Conservation (phyloP, 1,140 invertebrate species). For the Leptonema lineaticorne region DNA sequence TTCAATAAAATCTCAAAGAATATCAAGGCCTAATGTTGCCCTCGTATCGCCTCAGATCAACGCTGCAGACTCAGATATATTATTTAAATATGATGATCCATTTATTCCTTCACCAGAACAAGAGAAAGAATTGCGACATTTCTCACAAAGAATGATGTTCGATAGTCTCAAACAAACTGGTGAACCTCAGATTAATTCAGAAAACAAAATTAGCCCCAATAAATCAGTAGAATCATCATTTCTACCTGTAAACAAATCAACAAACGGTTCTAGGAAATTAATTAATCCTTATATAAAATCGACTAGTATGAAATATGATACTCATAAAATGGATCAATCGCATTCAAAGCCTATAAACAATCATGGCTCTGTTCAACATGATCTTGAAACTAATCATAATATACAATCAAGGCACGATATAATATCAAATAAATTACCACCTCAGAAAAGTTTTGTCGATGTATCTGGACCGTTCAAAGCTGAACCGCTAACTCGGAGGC, state of each 20-base stretch:
- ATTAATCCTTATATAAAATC: conserved; percentile 24
- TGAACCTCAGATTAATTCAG: conserved; percentile 16
- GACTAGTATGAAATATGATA: conserved; percentile 17
- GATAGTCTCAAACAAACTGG: conserved; percentile 23
- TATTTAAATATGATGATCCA: conserved; percentile 67
- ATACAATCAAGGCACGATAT: neutral
- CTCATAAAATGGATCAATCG: conserved; percentile 13
- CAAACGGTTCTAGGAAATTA: conserved; percentile 9
- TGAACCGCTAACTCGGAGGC: conserved; percentile 1
- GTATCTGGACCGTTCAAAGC: neutral
- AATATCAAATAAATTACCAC: neutral
- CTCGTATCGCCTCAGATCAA: conserved; percentile 65
- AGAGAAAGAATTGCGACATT: conserved; percentile 27
- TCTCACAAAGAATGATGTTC: conserved; percentile 1
- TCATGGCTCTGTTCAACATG: neutral
- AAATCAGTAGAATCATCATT: neutral
- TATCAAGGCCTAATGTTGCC: conserved; percentile 73
- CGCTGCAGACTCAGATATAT: conserved; percentile 59
- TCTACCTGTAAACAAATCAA: conserved; percentile 42
- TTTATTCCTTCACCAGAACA: conserved; percentile 67
- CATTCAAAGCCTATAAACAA: neutral
- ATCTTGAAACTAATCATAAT: neutral
- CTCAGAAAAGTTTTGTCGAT: neutral
- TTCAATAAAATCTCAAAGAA: conserved; percentile 52
- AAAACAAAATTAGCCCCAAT: neutral